Conservation (phyloP, 2,797 vertebrate genomes). For the Sebastes cheni region DNA sequence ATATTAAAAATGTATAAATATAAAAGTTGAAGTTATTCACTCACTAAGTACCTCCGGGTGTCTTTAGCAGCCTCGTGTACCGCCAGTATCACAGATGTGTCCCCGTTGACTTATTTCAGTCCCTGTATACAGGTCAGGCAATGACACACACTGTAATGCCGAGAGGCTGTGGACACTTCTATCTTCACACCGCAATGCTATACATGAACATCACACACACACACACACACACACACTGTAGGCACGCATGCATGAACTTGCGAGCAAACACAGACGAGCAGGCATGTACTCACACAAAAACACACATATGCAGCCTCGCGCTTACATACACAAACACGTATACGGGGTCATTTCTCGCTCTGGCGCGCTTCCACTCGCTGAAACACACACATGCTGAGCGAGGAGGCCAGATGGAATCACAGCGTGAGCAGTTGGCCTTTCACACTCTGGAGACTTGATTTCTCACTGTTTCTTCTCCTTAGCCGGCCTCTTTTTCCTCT, state of each 20-base stretch:
- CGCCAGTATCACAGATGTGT: constrained; percentile 38
- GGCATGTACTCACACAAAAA: constrained; percentile 16
- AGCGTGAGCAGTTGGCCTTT: constrained; percentile 79
- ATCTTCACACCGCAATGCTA: neutral
- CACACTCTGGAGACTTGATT: constrained; percentile 72
- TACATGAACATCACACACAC: neutral
- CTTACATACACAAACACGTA: constrained; percentile 48
- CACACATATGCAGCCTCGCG: constrained; percentile 34
- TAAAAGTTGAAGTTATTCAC: neutral
- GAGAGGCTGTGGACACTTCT: neutral
- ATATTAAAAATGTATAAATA: neutral
- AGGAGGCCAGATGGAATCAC: constrained; percentile 80
- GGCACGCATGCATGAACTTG: neutral
- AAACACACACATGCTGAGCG: constrained; percentile 40
- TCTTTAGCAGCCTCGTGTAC: constrained; percentile 16
- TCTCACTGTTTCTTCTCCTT: constrained; percentile 60
- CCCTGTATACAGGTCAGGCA: constrained; percentile 42
- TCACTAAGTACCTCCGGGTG: neutral
- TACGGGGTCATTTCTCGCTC: constrained; percentile 44
- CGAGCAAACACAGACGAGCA: neutral
- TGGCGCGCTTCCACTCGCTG: constrained; percentile 37
- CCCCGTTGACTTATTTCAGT: constrained; percentile 45
- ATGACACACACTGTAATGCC: constrained; percentile 21
- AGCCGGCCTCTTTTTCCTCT: constrained; percentile 24
- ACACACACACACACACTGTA: neutral